Percentiles rank a stretch among this genome's conserved stretches.
phyloP scores from a whole-genome alignment of 53 echinoderm and acorn worm species.

The Holothuria scabra region DNA sequence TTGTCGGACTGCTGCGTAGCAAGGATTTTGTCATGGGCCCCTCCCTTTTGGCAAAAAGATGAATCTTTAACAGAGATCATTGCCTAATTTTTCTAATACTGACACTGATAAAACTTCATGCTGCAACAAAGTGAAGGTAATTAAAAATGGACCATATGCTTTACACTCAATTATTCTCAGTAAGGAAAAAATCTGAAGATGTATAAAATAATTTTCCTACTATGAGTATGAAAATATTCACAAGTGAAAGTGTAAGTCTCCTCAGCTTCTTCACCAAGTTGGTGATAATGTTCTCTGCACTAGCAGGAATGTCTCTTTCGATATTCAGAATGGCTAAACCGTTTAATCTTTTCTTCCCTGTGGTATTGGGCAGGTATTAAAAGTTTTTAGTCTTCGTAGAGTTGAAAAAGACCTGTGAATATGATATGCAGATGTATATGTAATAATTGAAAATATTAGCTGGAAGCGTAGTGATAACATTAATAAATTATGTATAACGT shows the following conservation, averaged over 20 bases:
- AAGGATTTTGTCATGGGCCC: too few species aligned
- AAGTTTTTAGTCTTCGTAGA: not conserved
- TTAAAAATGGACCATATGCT: too few species aligned
- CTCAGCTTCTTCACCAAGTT: constrained; percentile 15
- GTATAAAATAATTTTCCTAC: too few species aligned
- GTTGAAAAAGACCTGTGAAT: constrained; percentile 17
- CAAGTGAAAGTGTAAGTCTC: constrained; percentile 12
- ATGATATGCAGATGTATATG: not conserved
- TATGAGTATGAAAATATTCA: not conserved
- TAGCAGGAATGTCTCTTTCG: constrained; percentile 12
- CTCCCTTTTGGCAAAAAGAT: too few species aligned
- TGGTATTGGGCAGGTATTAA: not conserved
- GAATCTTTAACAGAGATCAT: too few species aligned
- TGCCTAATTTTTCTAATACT: too few species aligned
- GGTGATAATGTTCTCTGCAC: not conserved
- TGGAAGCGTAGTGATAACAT: constrained; percentile 24
- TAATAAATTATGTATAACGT: not conserved
- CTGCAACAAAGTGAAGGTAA: too few species aligned
- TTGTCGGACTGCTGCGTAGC: too few species aligned
- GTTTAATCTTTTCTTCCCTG: not conserved
- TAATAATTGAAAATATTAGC: constrained; percentile 16
- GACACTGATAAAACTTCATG: too few species aligned
- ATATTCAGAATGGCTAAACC: constrained; percentile 16
- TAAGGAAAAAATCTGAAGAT: too few species aligned
- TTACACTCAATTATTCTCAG: too few species aligned